Evolutionary conservation across 2,797 vertebrate genomes (phyloP), one percentile per base, ranked within the genome.

Genomic region (Cynodonichthys magdalenae): DNA sequence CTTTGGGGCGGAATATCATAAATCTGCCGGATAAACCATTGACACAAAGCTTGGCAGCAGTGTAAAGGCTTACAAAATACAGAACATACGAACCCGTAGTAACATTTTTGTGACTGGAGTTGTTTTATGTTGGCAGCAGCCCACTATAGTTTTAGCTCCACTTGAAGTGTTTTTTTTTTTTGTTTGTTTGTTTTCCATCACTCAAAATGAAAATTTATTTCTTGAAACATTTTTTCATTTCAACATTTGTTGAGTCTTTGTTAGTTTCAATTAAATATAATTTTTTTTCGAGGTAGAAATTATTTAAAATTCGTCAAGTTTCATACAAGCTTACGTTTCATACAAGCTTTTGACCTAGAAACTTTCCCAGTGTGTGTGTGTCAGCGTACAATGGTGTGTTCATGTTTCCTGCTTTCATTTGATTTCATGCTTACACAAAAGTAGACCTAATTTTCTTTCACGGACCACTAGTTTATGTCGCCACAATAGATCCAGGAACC

Each of bases 401-500:
- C 29, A 20, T 59, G 27, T 47, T 71, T 24, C 56, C 44, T 54
- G 41, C 36, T 54, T 49, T 50, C 6, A 10, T 50, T 24, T 73
- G 24, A 68, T 28, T 68, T 62, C 18, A 34, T 36, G 14, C 70
- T 85, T 78, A 59, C 64, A 36, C 80, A 86, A 85, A 82, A 45
- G 47, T 54, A 63, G 69, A 78, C 74, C 79, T 54, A 77, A 49
- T 81, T 85, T 57, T 75, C 31, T 58, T 66, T 50, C 28, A 39
- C n/a, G 57, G 59, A 46, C 34, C 29, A 9, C 53, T 15, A 27
- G 41, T 79, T 73, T 59, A 58, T 59, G 17, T 19, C 12, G 39
- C 41, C 53, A 68, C 63, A 76, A 66, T 74, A 58, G 68, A 15
- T 53, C 59, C 41, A 46, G 63, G 41, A 59, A 48, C 62, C 59